Evolutionary conservation across 2,797 vertebrate species (phyloP).

Genomic region (Octomys mimax): DNA sequence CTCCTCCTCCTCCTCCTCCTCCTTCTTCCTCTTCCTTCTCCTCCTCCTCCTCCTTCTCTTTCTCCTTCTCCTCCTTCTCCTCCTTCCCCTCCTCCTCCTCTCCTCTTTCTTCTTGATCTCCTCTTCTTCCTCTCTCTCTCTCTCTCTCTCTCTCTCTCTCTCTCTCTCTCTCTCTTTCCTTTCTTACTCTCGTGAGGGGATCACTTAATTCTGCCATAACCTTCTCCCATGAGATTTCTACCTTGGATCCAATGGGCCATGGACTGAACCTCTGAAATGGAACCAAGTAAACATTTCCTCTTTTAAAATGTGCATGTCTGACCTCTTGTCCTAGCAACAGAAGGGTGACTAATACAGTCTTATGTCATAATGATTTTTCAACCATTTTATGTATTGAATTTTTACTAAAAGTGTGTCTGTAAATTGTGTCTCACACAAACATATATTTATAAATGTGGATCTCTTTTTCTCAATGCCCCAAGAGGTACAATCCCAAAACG

Average conservation of each 20-base stretch:
- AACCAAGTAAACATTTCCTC: background rate
- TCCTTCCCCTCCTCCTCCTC: too few species aligned
- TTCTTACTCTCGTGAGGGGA: background rate
- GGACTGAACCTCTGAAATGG: background rate
- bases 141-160: accelerated
- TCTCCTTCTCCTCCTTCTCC: too few species aligned
- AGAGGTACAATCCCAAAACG: background rate
- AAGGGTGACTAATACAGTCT: background rate
- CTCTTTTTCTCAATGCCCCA: background rate
- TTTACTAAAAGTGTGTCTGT: background rate
- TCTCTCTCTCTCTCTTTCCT: background rate
- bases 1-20: accelerated
- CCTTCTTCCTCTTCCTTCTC: accelerated
- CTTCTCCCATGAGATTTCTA: background rate
- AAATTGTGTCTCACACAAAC: background rate
- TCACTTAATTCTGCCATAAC: background rate
- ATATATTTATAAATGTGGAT: background rate
- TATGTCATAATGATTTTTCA: background rate
- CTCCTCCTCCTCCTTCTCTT: too few species aligned
- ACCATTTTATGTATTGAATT: background rate
- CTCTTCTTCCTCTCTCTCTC: accelerated
- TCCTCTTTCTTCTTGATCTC: background rate
- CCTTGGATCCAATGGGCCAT: background rate
- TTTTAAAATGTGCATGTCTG: background rate
- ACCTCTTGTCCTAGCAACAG: background rate